Conservation (phyloP, 2,888 invertebrate genomes). For the Rhyacophila evoluta region DNA sequence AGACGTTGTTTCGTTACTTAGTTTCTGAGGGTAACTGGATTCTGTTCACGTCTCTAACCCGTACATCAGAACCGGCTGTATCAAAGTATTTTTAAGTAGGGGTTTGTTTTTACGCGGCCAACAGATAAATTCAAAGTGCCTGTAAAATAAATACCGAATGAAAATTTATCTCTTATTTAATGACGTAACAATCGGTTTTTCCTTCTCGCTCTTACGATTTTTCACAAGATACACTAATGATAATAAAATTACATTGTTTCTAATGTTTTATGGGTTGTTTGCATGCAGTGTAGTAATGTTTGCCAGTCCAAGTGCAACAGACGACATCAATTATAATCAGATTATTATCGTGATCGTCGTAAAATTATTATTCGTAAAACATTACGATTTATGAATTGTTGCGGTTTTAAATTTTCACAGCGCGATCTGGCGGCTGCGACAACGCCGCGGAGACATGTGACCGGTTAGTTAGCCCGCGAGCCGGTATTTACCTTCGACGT, state of each 20-base stretch:
- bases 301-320: not conserved
- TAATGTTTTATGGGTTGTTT: not conserved
- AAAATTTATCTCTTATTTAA: too few relatives aligned
- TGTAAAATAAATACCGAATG: too few relatives aligned
- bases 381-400: not conserved
- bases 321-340: not conserved
- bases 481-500: conserved; percentile 10
- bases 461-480: not conserved
- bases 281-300: not conserved
- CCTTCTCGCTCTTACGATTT: not conserved
- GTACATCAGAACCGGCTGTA: too few relatives aligned
- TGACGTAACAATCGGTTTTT: too few relatives aligned
- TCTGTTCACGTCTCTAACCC: too few relatives aligned
- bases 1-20: too few relatives aligned
- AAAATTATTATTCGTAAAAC: not conserved
- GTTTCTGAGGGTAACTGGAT: too few relatives aligned
- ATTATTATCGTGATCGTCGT: not conserved
- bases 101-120: too few relatives aligned
- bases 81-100: too few relatives aligned
- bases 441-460: not conserved
- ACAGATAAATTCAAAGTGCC: too few relatives aligned
- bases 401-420: not conserved
- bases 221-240: not conserved
- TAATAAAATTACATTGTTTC: not conserved
- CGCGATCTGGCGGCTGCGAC: conserved; percentile 13